Base-by-base conservation (phyloP, 2,797 vertebrate genomes). In the Pristis pectinata region DNA sequence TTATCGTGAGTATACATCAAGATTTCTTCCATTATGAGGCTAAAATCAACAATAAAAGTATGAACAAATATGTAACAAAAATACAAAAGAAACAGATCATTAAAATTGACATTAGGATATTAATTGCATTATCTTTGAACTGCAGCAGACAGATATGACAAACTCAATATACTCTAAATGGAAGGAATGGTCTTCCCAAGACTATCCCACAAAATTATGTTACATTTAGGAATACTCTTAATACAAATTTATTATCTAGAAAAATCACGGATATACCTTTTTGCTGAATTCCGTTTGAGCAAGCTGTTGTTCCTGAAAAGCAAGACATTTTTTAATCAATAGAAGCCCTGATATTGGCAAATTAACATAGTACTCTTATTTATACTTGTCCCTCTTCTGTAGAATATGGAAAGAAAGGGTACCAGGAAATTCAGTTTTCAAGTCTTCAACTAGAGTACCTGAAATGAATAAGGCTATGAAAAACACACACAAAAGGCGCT, bases 11-110 rank as follows among this genome's bases (percentile, higher is more conserved):
- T 82, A 95, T 93, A 85, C 92, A 95, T 97, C 95, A 0, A 95
- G 53, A 76, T 96, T 96, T 96, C 97, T 97, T 96, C 97, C 97
- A 53, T 98, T 98, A 95, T 97, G 97, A 95, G 97, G 97, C 97
- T 97, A 96, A 95, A 96, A 95, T 94, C 34, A 95, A 64, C 1
- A 95, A 95, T 56, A 95, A 85, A 95, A 64, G n/a, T 22, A 91
- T 91, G 59, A 64, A 15, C 59, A 37, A 64, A 64, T 37, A 64
- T 64, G n/a, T 64, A 37, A 37, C 34, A 89, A 13, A 30, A 56
- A n/a, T 64, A n/a, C 34, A 13, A n/a, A 37, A 89, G n/a, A 64
- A 41, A n/a, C 3, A 56, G 44, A 19, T 8, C 91, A 7, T 91
- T 91, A n/a, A 64, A 91, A 91, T 37, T 67, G n/a, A 64, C 34